Base-by-base conservation (phyloP, 2,888 invertebrate species). In the Trypoxylon attenuatum region DNA sequence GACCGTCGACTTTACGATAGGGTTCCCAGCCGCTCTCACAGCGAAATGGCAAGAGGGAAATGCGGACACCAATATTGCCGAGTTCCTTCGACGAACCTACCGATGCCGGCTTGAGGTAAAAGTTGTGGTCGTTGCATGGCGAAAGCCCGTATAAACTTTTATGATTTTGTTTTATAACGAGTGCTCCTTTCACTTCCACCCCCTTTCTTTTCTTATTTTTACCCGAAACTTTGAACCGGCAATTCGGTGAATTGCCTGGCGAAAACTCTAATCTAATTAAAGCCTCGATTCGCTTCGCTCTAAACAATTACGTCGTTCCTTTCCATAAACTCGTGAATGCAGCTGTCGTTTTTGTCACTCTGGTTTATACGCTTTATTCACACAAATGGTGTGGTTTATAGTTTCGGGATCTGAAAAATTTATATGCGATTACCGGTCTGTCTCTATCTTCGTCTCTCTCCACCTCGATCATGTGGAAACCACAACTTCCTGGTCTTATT, bases 1-100 rank as follows among this genome's bases (percentile, higher is more conserved):
- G 63, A 57, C 62, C 60, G 70, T 73, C 63, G 64, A 79, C 78
- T 84, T 84, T 84, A 83, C 81, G 79, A 80, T 82, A 80, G 82
- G 83, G 80, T 80, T 82, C 43, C 3, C 3, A 21, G 16, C 42
- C 27, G 29, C 19, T 42, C n/a, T 6, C 25, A 10, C 41, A 41
- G 21, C 15, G n/a, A 39, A 21, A 16, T 29, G 29, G 54, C 18
- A 25, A 19, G 8, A 13, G 52, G 16, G 33, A 33, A 43, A 22
- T 29, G 43, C 23, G 33, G 45, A 19, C 15, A n/a, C 15, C 29
- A 33, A 47, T 46, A 29, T 60, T 46, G 18, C 8, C 13, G 22
- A 29, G 18, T 13, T 39, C 45, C 46, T 51, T 42, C 50, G 43
- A 10, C 55, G 45, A 25, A 16, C 10, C 10, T 3, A n/a, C 21